Evolutionary conservation across 2,797 vertebrate genomes (phyloP), one percentile per base, ranked within the genome.

Genomic region (Xyrichtys novacula): DNA sequence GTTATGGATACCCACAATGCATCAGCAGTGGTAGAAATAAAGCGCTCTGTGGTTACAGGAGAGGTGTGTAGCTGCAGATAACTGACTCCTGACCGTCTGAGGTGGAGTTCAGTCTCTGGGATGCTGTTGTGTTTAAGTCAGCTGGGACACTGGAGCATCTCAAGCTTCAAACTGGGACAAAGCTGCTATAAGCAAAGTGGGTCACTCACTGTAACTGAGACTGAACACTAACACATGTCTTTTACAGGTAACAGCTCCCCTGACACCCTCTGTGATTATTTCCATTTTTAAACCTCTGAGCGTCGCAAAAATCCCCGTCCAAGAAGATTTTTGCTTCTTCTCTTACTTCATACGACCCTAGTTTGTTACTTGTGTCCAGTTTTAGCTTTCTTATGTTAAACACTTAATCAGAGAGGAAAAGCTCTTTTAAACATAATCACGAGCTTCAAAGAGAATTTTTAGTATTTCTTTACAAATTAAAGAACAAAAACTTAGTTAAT

Each of bases 101-200:
- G 58, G 67, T 58, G 57, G 42, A 59, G 31, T 47, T 57, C 36
- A 23, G 17, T 14, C 2, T 55, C 46, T 52, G 44, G 34, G 59
- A 63, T 2, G 17, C 64, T 47, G 65, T 42, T 47, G 68, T 68
- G 57, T 58, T 17, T 17, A 3, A 71, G 49, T 76, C 64, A 26
- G 40, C 28, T 16, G 73, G 80, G 75, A 70, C 14, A 25, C 52
- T 56, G 60, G 22, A 76, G 70, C 52, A 25, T 49, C 26, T 52
- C 65, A 59, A 11, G 60, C 54, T 54, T 43, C 52, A 64, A 84
- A 85, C 64, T 88, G 76, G 81, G 74, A 67, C 81, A 74, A 71
- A 0, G 11, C 61, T 57, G 60, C 71, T 68, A 65, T n/a, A 32
- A 66, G 72, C 71, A 44, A 88, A 85, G 62, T 84, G 69, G 83